These are phyloP conservation scores for Ophonus ardosiacus DNA, from an alignment of 2,888 invertebrate genomes.

Conservation along the genomic window DNA sequence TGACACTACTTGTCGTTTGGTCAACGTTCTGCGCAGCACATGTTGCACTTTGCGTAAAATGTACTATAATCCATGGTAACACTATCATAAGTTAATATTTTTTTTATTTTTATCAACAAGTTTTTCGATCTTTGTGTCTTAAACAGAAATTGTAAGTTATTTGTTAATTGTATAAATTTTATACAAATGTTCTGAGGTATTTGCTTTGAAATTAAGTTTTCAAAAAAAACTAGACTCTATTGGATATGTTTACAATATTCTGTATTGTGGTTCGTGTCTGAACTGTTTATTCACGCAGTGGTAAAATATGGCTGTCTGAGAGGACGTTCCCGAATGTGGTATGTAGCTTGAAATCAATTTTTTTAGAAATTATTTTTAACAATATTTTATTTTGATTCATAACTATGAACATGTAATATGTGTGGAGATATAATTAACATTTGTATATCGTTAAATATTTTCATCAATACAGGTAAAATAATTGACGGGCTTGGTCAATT, in stretches of 20 bases:
- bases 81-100: background rate
- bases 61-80: conserved; percentile 17
- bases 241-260: conserved; percentile 8
- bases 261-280: conserved; percentile 32
- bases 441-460: background rate
- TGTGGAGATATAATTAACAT: background rate
- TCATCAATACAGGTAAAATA: conserved; percentile 21
- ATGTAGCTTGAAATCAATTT: conserved; percentile 44
- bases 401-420: background rate
- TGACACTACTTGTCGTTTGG: conserved; percentile 47
- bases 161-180: background rate
- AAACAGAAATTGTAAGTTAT: background rate
- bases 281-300: conserved; percentile 59
- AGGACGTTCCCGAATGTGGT: conserved; percentile 61
- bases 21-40: conserved; percentile 44
- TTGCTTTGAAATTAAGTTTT: background rate
- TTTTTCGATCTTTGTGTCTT: conserved; percentile 5
- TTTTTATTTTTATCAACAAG: conserved; percentile 16
- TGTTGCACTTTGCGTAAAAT: conserved; percentile 13
- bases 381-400: background rate
- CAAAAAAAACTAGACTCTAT: background rate
- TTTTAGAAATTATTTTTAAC: background rate
- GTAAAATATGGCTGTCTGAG: conserved; percentile 63
- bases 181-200: background rate
- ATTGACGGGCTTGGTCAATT: conserved; percentile 59